A percentile compares a stretch with the other conserved stretches of the same genome.
phyloP scores from a whole-genome alignment of 2,113 vertebrate genomes.

The Platysteira castanea region DNA sequence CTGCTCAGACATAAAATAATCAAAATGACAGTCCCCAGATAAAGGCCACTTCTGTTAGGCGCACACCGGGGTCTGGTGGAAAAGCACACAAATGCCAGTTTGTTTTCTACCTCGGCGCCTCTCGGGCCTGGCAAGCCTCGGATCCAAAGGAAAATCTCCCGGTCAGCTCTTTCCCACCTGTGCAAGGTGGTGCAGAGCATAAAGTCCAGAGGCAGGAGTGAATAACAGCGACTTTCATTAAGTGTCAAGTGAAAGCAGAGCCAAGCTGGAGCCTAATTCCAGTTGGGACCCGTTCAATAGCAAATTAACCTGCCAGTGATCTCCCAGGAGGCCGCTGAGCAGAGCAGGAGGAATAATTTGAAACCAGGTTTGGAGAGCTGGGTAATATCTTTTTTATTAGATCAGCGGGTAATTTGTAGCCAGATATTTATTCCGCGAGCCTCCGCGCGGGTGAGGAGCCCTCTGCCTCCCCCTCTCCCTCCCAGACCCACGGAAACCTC shows the following conservation, averaged over 20 bases:
- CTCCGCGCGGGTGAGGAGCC: background rate
- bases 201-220: constrained; percentile 37
- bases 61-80: background rate
- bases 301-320: constrained; percentile 65
- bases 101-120: constrained; percentile 22
- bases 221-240: constrained; percentile 52
- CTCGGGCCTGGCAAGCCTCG: background rate
- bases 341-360: constrained; percentile 49
- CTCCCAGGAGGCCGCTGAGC: constrained; percentile 46
- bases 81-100: background rate
- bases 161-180: constrained; percentile 12
- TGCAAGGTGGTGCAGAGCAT: background rate
- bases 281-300: constrained; percentile 56
- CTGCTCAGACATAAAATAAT: constrained; percentile 46
- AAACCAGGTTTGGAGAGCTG: constrained; percentile 45
- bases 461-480: background rate
- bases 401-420: constrained; percentile 56
- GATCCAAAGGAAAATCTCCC: background rate
- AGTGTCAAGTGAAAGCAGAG: constrained; percentile 35
- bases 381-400: constrained; percentile 66
- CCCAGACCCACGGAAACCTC: background rate
- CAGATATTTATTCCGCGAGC: constrained; percentile 16
- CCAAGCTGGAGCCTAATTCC: constrained; percentile 47
- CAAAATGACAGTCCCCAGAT: constrained; percentile 61
- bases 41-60: constrained; percentile 49